These are phyloP conservation scores for Periplaneta americana DNA, from an alignment of 1,140 invertebrate species.

Conservation along the genomic window DNA sequence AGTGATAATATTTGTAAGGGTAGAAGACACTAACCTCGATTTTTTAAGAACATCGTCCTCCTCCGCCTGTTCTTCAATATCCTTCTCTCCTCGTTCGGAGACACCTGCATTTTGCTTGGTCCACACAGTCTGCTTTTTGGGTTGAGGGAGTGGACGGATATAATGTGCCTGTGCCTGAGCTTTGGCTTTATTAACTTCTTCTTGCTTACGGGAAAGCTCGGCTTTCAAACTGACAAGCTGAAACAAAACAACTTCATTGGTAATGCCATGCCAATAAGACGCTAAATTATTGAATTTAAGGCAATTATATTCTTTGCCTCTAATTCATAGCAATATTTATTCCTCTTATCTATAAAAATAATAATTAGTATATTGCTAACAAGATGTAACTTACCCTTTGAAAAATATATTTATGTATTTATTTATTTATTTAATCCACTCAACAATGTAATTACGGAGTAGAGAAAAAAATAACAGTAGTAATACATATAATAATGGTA, in stretches of 20 bases:
- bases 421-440: no score
- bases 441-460: no score
- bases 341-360: not conserved
- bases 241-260: slow-evolving; percentile 25
- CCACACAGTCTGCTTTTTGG: slow-evolving; percentile 31
- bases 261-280: not conserved
- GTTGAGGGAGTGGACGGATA: slow-evolving; percentile 28
- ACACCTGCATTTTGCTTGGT: slow-evolving; percentile 37
- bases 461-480: no score
- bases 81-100: slow-evolving; percentile 45
- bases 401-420: no score
- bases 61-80: slow-evolving; percentile 43
- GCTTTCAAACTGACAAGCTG: slow-evolving; percentile 64
- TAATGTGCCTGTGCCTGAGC: slow-evolving; percentile 39
- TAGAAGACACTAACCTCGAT: slow-evolving; percentile 49
- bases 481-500: no score
- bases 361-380: not conserved
- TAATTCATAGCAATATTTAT: not conserved
- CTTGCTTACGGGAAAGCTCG: slow-evolving; percentile 69
- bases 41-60: slow-evolving; percentile 56
- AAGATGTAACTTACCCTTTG: not conserved
- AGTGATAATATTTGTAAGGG: no score
- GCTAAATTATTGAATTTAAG: not conserved
- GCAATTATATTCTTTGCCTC: not conserved
- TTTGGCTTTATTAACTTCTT: slow-evolving; percentile 63